Conservation (phyloP, 2,113 vertebrate species). For the Semnornis frantzii region DNA sequence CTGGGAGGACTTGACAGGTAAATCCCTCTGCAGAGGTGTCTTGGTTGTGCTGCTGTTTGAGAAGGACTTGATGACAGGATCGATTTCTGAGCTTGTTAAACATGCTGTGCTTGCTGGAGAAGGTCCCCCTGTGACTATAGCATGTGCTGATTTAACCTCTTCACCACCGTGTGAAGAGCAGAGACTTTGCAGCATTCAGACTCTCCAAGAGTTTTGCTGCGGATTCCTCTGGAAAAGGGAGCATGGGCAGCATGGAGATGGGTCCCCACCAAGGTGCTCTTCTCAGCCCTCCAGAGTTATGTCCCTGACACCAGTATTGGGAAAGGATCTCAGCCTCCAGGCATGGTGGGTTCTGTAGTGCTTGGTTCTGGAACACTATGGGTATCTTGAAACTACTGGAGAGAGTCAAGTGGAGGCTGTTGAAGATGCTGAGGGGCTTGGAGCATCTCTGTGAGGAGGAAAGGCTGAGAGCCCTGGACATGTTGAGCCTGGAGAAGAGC, state of each 20-base stretch:
- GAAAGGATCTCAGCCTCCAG: neutral
- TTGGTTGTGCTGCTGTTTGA: accelerated
- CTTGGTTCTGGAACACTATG: neutral
- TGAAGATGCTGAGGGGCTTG: too few relatives aligned
- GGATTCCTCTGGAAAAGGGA: neutral
- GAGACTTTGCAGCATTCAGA: neutral
- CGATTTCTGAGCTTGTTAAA: neutral
- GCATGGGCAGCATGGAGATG: accelerated
- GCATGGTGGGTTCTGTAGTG: accelerated
- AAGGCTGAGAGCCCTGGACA: too few relatives aligned
- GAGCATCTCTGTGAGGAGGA: too few relatives aligned
- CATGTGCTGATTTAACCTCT: accelerated
- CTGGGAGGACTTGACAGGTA: neutral
- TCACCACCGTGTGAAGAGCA: accelerated
- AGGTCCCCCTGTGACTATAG: accelerated
- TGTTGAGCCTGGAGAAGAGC: too few relatives aligned
- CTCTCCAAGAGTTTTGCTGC: neutral
- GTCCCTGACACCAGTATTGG: accelerated
- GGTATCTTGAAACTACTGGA: neutral
- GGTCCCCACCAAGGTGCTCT: neutral
- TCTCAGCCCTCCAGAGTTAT: neutral
- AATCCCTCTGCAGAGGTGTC: neutral
- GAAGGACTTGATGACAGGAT: neutral
- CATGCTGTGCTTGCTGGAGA: neutral
- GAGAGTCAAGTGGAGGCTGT: too few relatives aligned